Base-by-base conservation (phyloP, 2,113 vertebrate genomes). In the Cyanistes caeruleus region DNA sequence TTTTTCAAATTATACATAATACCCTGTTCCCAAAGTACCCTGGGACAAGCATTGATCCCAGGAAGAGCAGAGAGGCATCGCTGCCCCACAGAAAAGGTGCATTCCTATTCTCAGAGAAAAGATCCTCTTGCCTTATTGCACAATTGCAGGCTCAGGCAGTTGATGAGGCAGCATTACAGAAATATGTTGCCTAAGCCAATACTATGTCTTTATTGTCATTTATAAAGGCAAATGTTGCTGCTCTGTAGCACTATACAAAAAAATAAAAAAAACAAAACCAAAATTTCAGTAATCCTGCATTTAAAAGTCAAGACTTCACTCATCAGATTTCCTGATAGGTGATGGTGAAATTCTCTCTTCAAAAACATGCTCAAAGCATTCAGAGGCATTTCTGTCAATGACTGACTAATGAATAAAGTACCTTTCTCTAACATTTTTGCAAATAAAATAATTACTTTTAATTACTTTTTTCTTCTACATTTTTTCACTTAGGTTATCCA, bases 61-160 rank as follows among this genome's bases (percentile, higher is more conserved):
- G 39, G 22, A 88, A 67, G 19, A 80, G 25, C 15, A 0, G 0
- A 78, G 55, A 64, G 33, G 6, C 33, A 24, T 62, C 1, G 0
- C 24, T 65, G 67, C 43, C 46, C 51, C 4, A 2, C 75, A 79
- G 65, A 63, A 91, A 87, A 33, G 6, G 3, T 30, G 11, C 15
- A 19, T 76, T 85, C 39, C 20, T 69, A 3, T 30, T 80, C 51
- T 85, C 35, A 73, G 48, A 73, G 51, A 44, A 84, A 96, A 28
- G 9, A 25, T 27, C 17, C 23, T 72, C n/a, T 85, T 84, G 60
- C 56, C 9, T 62, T 21, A 59, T 13, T 1, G 1, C 43, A 37
- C 7, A 39, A 1, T 14, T 68, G 22, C 4, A 4, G 53, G n/a
- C 31, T 86, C 13, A 4, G 27, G 23, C 27, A 58, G 59, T 24